Percentiles rank a stretch among this genome's conserved stretches.
Evolutionary conservation across 2,797 vertebrate genomes (phyloP).

Genomic region (Somateria mollissima): DNA sequence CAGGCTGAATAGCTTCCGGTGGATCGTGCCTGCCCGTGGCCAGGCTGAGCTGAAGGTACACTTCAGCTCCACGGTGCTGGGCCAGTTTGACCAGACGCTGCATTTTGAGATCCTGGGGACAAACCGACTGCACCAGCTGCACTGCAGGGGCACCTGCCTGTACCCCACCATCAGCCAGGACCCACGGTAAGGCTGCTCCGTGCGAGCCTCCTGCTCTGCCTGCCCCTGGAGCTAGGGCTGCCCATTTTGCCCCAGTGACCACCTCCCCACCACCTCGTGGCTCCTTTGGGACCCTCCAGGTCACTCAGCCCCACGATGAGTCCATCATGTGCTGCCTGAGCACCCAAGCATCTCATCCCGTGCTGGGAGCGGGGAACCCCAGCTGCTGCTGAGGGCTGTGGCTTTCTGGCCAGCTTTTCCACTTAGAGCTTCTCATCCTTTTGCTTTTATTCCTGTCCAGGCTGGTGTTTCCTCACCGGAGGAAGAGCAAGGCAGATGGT

Average conservation of each 20-base stretch:
- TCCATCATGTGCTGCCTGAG: neutral
- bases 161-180: slow-evolving; percentile 87
- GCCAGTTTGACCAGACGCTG: slow-evolving; percentile 83
- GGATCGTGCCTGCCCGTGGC: slow-evolving; percentile 83
- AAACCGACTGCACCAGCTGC: slow-evolving; percentile 81
- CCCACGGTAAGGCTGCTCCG: slow-evolving; percentile 78
- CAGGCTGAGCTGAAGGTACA: slow-evolving; percentile 81
- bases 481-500: slow-evolving; percentile 59
- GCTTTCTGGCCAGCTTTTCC: neutral
- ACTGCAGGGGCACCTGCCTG: slow-evolving; percentile 82
- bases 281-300: no score
- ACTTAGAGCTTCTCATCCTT: neutral
- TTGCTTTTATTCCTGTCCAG: slow-evolving; percentile 68
- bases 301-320: neutral
- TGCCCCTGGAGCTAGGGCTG: neutral
- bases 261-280: neutral
- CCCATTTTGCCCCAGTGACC: no score
- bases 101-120: slow-evolving; percentile 89
- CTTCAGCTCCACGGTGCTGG: slow-evolving; percentile 81
- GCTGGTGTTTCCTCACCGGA: slow-evolving; percentile 83
- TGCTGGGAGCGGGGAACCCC: neutral
- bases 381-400: neutral
- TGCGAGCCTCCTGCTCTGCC: neutral
- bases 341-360: fast-evolving
- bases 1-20: slow-evolving; percentile 86